phyloP scores from a whole-genome alignment of 2,113 vertebrate species.

The Upupa epops region DNA sequence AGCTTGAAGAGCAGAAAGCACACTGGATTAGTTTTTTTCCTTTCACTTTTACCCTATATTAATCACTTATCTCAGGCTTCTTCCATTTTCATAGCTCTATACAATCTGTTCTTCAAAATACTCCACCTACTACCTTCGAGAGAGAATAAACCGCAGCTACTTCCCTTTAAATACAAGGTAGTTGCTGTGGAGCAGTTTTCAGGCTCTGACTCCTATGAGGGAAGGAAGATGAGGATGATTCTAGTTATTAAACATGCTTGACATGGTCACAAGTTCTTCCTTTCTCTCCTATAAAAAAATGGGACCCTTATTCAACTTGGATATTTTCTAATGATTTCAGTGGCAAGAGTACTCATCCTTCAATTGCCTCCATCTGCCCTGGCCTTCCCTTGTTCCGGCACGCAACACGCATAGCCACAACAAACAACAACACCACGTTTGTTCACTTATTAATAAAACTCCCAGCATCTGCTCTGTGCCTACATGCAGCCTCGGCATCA shows the following conservation, averaged over 20 bases:
- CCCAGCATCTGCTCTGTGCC: neutral
- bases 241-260: neutral
- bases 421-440: accelerated
- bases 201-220: neutral
- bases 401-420: neutral
- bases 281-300: neutral
- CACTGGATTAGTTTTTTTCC: neutral
- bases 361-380: neutral
- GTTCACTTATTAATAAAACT: neutral
- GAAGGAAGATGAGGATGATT: neutral
- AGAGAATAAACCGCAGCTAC: neutral
- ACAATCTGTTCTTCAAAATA: constrained; percentile 29
- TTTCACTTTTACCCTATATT: neutral
- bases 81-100: neutral
- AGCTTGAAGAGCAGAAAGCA: neutral
- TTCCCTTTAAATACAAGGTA: neutral
- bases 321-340: neutral
- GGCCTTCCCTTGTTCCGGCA: neutral
- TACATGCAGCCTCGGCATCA: neutral
- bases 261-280: neutral
- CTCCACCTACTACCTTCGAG: neutral
- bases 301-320: neutral
- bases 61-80: neutral
- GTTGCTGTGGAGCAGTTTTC: neutral
- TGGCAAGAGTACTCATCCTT: neutral